Percentiles rank a stretch among this genome's conserved stretches.
These are phyloP conservation scores for Blastobasis adustella DNA, from an alignment of 2,888 invertebrate genomes.

Conservation along the genomic window DNA sequence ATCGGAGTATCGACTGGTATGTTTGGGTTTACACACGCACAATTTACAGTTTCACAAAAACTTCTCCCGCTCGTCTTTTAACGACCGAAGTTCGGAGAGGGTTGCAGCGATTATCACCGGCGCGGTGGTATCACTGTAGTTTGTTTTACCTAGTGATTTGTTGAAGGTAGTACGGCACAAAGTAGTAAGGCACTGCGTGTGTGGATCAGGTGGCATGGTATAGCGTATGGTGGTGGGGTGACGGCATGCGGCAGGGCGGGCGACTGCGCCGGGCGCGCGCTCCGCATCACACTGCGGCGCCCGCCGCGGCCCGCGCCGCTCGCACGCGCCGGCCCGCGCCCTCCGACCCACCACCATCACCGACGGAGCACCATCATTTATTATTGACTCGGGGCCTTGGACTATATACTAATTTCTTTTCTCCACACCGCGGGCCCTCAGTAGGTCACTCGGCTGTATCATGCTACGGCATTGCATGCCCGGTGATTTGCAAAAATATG, in stretches of 20 bases:
- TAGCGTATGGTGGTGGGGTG: conserved; percentile 17
- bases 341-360: conserved; percentile 31
- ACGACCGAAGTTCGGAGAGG: too few relatives aligned
- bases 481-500: neutral
- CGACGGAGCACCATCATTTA: conserved; percentile 55
- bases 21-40: too few relatives aligned
- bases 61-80: too few relatives aligned
- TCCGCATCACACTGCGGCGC: conserved; percentile 67
- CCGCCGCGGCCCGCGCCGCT: conserved; percentile 29
- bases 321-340: conserved; percentile 29
- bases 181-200: conserved; percentile 47
- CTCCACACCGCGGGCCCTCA: conserved; percentile 10
- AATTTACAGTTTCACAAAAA: too few relatives aligned
- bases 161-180: conserved; percentile 10
- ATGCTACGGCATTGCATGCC: neutral
- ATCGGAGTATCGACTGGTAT: too few relatives aligned
- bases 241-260: conserved; percentile 22
- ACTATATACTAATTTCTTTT: conserved; percentile 50
- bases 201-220: conserved; percentile 25
- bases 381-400: conserved; percentile 62
- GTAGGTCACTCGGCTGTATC: neutral
- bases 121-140: too few relatives aligned
- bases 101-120: too few relatives aligned
- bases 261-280: conserved; percentile 46
- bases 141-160: conserved; percentile 16